These are phyloP conservation scores for Podocnemis expansa DNA, from an alignment of 2,113 vertebrate genomes.

Conservation along the genomic window DNA sequence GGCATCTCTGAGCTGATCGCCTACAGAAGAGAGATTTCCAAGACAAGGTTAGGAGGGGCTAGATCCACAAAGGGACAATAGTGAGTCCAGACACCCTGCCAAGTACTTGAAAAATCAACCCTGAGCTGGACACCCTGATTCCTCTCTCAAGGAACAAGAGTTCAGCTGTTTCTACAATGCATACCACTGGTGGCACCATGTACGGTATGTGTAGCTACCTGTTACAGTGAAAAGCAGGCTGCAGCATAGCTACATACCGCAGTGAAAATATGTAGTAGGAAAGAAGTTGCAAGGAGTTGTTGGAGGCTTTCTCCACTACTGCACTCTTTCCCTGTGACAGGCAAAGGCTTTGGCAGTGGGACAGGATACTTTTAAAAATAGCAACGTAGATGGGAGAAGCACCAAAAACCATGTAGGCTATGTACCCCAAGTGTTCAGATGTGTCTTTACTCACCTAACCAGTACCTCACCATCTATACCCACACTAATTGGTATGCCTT, in stretches of 20 bases:
- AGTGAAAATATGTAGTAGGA: background rate
- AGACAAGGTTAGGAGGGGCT: slow-evolving; percentile 28
- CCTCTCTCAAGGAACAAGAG: background rate
- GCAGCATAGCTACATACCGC: too few species aligned
- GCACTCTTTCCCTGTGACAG: background rate
- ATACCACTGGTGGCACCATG: background rate
- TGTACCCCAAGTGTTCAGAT: too few species aligned
- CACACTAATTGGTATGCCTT: too few species aligned
- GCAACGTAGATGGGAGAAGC: too few species aligned
- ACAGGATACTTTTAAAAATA: too few species aligned
- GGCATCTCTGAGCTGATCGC: slow-evolving; percentile 22
- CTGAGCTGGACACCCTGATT: background rate
- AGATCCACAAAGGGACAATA: background rate
- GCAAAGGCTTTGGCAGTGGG: too few species aligned
- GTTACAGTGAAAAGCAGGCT: background rate
- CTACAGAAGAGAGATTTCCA: slow-evolving; percentile 8
- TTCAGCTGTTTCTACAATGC: background rate
- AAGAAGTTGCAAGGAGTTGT: background rate
- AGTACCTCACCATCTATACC: too few species aligned
- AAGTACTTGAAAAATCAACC: background rate
- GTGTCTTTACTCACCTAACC: too few species aligned
- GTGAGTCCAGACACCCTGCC: background rate
- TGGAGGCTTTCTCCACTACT: background rate
- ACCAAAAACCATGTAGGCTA: too few species aligned
- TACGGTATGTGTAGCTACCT: background rate